Evolutionary conservation across 1,140 invertebrate genomes (phyloP), one percentile per base, ranked within the genome.

Genomic region (Ptiloglossa arizonensis): DNA sequence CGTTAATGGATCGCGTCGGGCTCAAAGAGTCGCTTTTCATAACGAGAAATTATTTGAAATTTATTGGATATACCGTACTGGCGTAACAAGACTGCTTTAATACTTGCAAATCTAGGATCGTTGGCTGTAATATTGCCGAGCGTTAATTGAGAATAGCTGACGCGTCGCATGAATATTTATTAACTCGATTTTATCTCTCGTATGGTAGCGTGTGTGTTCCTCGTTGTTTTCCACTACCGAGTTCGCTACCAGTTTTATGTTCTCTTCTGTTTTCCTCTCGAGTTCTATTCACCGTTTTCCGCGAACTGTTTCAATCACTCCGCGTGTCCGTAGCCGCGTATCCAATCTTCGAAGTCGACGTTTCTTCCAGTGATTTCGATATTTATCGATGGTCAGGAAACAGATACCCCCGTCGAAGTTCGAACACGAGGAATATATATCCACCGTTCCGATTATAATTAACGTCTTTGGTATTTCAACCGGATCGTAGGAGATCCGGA

Each of bases 121-220:
- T n/a, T 52, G 5, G n/a, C 22, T 52, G 5, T 52, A 22, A 52
- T 52, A 52, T 22, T 11, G 5, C n/a, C 0, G 35, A 62, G 5
- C 59, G 9, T 5, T 35, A 41, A 35, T 41, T n/a, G 59, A 24
- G 35, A 19, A 63, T 63, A 44, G 22, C n/a, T 13, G 52, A 41
- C 4, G 17, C 8, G 48, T 54, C 8, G 19, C 48, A 54, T 68
- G 66, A 68, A 68, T 68, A 68, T 54, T 68, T 68, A 68, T 68
- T 32, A 13, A 1, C 4, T 1, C 17, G 29, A 54, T 68, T 17
- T 19, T 38, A 68, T 68, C 66, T 27, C 46, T 38, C 24, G 22
- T 11, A 54, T 22, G 9, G 22, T n/a, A 32, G 50, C 32, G 24
- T 41, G 24, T 41, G 11, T 63, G 41, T 63, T 44, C 15, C 22